Evolutionary conservation across 2,113 vertebrate genomes (phyloP).

Genomic region (Gallinago jamesoni): DNA sequence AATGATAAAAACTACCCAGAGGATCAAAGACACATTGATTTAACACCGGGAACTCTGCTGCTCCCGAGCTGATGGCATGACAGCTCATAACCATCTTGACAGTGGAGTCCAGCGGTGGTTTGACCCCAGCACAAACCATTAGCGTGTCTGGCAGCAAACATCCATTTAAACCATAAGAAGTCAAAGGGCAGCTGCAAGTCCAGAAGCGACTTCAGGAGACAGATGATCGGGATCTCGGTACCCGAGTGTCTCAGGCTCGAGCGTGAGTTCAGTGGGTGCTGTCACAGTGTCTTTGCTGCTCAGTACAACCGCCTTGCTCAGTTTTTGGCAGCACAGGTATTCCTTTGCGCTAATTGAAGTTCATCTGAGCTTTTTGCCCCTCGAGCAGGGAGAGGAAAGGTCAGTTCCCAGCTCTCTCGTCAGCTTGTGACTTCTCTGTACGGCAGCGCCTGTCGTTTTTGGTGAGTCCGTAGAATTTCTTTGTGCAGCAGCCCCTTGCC

Average conservation of each 20-base stretch:
- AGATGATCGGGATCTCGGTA: not conserved
- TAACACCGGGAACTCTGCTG: not conserved
- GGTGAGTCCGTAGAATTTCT: not conserved
- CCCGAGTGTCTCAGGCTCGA: not conserved
- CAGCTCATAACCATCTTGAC: not conserved
- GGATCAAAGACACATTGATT: not conserved
- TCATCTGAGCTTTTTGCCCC: not conserved
- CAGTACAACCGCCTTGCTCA: not conserved
- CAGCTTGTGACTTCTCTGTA: not conserved
- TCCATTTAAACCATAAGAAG: not conserved
- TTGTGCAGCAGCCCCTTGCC: not conserved
- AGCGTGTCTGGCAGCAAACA: not conserved
- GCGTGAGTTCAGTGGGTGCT: accelerated
- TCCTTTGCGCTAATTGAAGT: not conserved
- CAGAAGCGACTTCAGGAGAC: not conserved
- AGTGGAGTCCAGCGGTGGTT: not conserved
- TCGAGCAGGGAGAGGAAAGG: not conserved
- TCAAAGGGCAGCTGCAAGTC: not conserved
- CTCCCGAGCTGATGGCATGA: not conserved
- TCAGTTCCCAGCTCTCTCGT: not conserved
- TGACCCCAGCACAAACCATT: not conserved
- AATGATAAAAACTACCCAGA: not conserved
- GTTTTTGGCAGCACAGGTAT: not conserved
- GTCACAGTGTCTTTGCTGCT: not conserved
- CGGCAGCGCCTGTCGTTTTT: accelerated